phyloP scores from a whole-genome alignment of 2,797 vertebrate species.

The Enoplosus armatus region DNA sequence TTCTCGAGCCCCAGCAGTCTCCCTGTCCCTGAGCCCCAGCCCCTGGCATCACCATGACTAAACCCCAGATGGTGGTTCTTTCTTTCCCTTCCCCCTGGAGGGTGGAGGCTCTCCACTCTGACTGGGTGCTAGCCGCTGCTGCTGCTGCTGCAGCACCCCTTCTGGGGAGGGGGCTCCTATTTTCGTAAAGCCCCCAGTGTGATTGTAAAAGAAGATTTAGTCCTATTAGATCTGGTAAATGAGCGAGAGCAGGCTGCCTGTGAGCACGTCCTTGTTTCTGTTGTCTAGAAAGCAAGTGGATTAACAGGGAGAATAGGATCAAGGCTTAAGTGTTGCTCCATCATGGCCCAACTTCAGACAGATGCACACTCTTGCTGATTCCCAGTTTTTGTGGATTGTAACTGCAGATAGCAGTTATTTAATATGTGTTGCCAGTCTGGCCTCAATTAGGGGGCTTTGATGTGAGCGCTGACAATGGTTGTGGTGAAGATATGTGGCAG shows the following conservation, averaged over 20 bases:
- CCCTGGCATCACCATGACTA: slow-evolving; percentile 89
- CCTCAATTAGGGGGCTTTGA: slow-evolving; percentile 51
- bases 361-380: slow-evolving; percentile 28
- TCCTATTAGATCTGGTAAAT: slow-evolving; percentile 80
- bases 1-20: slow-evolving; percentile 59
- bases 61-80: slow-evolving; percentile 89
- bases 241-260: slow-evolving; percentile 68
- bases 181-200: slow-evolving; percentile 59
- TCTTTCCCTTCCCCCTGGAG: slow-evolving; percentile 82
- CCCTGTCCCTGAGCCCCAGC: slow-evolving; percentile 71
- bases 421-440: too few species aligned
- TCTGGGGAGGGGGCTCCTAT: slow-evolving; percentile 66
- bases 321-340: slow-evolving; percentile 60
- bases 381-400: slow-evolving; percentile 43
- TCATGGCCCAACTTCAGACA: slow-evolving; percentile 51
- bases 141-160: slow-evolving; percentile 55
- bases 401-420: slow-evolving; percentile 30
- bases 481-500: slow-evolving; percentile 10
- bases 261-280: slow-evolving; percentile 71
- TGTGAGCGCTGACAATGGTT: slow-evolving; percentile 4
- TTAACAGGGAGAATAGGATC: slow-evolving; percentile 66
- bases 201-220: slow-evolving; percentile 84
- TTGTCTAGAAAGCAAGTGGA: slow-evolving; percentile 79
- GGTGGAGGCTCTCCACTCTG: slow-evolving; percentile 78
- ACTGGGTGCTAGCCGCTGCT: slow-evolving; percentile 76